Conservation (phyloP, 2,113 vertebrate species). For the Rhegmatorhina hoffmannsi region DNA sequence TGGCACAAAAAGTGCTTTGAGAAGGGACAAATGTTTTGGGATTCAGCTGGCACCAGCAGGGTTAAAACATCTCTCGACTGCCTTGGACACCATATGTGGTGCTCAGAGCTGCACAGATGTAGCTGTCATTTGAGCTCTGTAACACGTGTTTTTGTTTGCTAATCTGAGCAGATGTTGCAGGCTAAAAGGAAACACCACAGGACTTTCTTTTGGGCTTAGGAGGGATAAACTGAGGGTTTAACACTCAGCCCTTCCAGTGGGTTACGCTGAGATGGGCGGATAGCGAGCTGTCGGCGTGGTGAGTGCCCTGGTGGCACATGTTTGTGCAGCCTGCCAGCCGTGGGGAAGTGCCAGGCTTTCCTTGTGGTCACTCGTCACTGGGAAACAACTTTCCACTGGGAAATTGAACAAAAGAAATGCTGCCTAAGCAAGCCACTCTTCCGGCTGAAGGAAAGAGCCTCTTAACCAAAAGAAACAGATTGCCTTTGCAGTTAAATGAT, state of each 20-base stretch:
- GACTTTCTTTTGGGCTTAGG: conserved; percentile 7
- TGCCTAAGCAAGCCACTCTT: not conserved
- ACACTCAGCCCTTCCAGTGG: not conserved
- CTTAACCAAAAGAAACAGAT: not conserved
- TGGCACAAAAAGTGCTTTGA: not conserved
- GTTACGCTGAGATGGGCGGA: not conserved
- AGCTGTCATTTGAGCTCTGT: conserved; percentile 20
- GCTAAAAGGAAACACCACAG: conserved; percentile 14
- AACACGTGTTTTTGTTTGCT: conserved; percentile 32
- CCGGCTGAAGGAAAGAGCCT: not conserved
- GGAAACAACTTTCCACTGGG: not conserved
- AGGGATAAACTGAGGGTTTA: not conserved
- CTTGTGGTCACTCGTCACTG: not conserved
- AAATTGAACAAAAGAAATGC: not conserved
- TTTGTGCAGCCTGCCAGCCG: not conserved
- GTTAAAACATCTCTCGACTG: not conserved
- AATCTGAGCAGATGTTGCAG: conserved; percentile 44
- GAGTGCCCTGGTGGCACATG: not conserved
- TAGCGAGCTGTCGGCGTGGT: rapidly evolving
- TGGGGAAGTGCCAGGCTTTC: not conserved
- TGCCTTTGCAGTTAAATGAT: not conserved
- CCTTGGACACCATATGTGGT: not conserved
- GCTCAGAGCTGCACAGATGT: not conserved
- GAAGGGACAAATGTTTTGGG: not conserved
- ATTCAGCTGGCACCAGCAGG: not conserved